phyloP scores from a whole-genome alignment of 2,888 invertebrate genomes.

The Slavum lentiscoides region DNA sequence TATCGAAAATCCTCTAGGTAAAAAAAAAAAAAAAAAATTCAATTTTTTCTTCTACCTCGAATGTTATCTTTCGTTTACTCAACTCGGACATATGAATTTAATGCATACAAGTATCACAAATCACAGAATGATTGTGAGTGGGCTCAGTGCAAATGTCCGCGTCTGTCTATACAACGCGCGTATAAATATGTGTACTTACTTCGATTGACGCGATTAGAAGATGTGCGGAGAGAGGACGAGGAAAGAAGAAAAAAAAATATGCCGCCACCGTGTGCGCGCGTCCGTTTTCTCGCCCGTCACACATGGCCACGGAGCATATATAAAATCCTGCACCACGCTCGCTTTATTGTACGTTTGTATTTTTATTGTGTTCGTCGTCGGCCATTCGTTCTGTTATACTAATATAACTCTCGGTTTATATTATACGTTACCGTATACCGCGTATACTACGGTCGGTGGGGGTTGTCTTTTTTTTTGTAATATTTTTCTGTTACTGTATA shows the following conservation, averaged over 20 bases:
- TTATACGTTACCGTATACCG: no score
- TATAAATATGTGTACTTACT: not conserved
- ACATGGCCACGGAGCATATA: slow-evolving; percentile 10
- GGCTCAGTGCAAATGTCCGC: no score
- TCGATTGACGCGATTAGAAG: slow-evolving; percentile 9
- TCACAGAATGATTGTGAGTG: no score
- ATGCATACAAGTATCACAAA: no score
- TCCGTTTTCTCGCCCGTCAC: not conserved
- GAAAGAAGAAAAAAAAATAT: not conserved
- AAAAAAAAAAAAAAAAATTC: no score
- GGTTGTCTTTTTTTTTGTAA: not conserved
- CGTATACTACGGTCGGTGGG: not conserved
- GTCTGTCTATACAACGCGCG: no score
- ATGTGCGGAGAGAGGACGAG: not conserved
- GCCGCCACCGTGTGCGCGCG: not conserved
- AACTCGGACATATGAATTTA: no score
- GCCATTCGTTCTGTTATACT: not conserved
- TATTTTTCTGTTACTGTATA: no score
- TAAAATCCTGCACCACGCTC: not conserved
- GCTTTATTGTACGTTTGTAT: not conserved
- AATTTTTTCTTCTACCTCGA: no score
- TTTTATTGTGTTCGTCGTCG: slow-evolving; percentile 1
- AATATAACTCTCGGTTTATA: slow-evolving; percentile 18
- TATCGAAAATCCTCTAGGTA: no score
- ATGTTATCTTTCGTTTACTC: no score